phyloP scores from a whole-genome alignment of 2,888 invertebrate species.

The Drosophila pseudotalamancana region DNA sequence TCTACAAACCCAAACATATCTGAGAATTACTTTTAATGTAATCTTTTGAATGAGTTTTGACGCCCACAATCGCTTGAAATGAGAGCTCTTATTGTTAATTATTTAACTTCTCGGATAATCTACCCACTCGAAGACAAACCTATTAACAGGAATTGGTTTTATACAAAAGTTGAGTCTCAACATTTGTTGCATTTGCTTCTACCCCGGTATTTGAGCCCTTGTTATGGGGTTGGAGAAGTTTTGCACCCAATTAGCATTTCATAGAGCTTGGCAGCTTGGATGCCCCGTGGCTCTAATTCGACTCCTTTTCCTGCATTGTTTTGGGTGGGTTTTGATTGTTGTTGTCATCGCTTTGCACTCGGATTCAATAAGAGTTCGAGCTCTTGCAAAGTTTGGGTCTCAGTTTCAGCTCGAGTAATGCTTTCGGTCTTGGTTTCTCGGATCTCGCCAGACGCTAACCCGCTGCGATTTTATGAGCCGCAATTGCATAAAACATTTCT shows the following conservation, averaged over 20 bases:
- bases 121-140: not conserved
- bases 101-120: not conserved
- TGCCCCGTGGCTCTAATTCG: constrained; percentile 31
- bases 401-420: constrained; percentile 5
- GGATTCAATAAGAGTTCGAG: constrained; percentile 1
- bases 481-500: constrained; percentile 82
- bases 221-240: constrained; percentile 23
- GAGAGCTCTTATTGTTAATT: no score
- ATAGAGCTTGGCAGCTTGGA: not conserved
- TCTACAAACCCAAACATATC: no score
- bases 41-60: no score
- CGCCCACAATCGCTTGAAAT: no score
- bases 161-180: no score
- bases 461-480: constrained; percentile 84
- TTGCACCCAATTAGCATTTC: constrained; percentile 47
- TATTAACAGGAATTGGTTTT: not conserved
- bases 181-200: constrained; percentile 1
- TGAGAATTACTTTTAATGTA: no score
- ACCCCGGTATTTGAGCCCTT: not conserved
- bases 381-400: constrained; percentile 2
- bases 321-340: constrained; percentile 64
- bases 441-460: constrained; percentile 76
- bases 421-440: constrained; percentile 20
- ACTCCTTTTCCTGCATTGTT: constrained; percentile 16
- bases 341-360: constrained; percentile 66